Conservation (phyloP, 1,140 invertebrate species). For the Eumaeus atala region DNA sequence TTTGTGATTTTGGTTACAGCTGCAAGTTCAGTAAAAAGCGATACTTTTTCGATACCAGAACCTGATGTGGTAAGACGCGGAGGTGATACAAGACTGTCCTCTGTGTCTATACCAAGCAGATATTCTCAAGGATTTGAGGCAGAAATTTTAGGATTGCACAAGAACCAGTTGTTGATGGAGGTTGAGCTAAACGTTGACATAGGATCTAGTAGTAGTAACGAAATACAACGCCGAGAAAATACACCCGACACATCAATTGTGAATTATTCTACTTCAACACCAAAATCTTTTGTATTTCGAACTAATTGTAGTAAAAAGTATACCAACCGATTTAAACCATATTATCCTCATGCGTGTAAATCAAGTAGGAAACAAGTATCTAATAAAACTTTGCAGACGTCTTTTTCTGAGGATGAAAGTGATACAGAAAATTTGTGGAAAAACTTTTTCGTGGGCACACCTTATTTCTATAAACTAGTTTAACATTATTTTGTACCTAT, state of each 20-base stretch:
- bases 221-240: no score
- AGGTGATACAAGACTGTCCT: no score
- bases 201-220: no score
- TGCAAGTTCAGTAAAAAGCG: no score
- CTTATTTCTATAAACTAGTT: constrained; percentile 25
- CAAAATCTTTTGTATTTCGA: background rate
- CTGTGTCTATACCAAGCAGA: no score
- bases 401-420: constrained; percentile 20
- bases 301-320: background rate
- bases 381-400: constrained; percentile 15
- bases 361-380: background rate
- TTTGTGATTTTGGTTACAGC: no score
- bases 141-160: no score
- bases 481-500: background rate
- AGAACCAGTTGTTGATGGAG: no score
- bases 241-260: background rate
- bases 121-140: no score
- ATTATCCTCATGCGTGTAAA: background rate
- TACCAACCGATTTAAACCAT: background rate
- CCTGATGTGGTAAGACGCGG: no score
- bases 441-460: constrained; percentile 29
- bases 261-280: constrained; percentile 2
- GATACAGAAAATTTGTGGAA: constrained; percentile 17
- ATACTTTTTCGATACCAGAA: no score
- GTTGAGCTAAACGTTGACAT: no score